Percentiles rank a stretch among this genome's conserved stretches.
Evolutionary conservation across 2,113 vertebrate genomes (phyloP).

Genomic region (Oriolus oriolus): DNA sequence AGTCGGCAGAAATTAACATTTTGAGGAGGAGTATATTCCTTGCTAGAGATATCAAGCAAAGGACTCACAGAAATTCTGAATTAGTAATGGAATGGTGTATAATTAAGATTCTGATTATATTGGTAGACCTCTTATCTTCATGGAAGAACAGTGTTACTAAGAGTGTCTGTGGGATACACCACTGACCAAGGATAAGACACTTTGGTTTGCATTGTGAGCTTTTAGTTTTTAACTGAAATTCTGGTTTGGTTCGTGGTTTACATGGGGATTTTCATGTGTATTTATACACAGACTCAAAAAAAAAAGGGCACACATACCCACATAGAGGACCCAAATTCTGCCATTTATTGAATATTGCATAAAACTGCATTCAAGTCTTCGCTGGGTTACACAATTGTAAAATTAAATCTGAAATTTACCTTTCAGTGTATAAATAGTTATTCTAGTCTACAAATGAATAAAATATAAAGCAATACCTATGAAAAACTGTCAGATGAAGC

Average conservation of each 20-base stretch:
- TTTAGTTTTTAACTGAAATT: background rate
- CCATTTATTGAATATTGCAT: background rate
- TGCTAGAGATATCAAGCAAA: background rate
- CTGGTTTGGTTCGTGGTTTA: background rate
- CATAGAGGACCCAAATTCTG: background rate
- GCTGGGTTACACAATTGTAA: background rate
- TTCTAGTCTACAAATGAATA: background rate
- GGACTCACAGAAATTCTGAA: background rate
- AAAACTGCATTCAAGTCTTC: background rate
- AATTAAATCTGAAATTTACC: background rate
- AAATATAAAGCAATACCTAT: background rate
- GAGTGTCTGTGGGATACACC: background rate
- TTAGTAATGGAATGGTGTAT: background rate
- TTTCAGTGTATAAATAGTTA: background rate
- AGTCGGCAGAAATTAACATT: background rate
- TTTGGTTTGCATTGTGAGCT: background rate
- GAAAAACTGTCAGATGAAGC: background rate
- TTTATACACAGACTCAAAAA: background rate
- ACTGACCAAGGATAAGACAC: background rate
- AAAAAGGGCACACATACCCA: background rate
- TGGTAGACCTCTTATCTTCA: background rate
- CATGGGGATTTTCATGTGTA: background rate
- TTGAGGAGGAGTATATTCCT: background rate
- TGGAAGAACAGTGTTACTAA: background rate
- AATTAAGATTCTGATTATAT: background rate